Evolutionary conservation across 2,797 vertebrate genomes (phyloP), one percentile per base, ranked within the genome.

Genomic region (Mionectes olivaceus): DNA sequence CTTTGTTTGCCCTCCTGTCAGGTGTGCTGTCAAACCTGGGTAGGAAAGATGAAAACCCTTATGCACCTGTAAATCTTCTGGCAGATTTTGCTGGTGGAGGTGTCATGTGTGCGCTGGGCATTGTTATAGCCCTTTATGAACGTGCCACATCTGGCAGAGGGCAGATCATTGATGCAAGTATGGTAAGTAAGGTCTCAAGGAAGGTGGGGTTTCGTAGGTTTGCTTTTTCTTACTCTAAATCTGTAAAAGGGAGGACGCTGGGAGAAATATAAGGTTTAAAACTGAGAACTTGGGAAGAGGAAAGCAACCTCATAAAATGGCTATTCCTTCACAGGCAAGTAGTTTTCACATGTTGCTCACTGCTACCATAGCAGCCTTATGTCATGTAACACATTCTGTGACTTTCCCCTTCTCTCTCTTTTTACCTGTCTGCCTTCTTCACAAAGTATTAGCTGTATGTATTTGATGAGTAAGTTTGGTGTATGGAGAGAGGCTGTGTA

Each of bases 21-120:
- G 99, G 99, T 73, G 97, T 99, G 78, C 95, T 99, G 55, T 99
- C 99, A 30, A 98, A 97, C 87, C 93, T 99, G 93, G 99, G 99
- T 76, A 98, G 98, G 46, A 98, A 98, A 25, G 89, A 91, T 19
- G 99, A 99, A 95, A 99, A 98, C 83, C 99, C 99, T 0, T 98
- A 97, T 1, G 97, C 99, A 17, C 99, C 99, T 0, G 2, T 98
- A 78, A 99, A 99, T 90, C 98, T 99, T 87, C 47, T 99, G 67
- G 99, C 99, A 37, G 99, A 99, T 97, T 99, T 99, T 85, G 98
- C 98, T 32, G 99, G 99, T 2, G 99, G 99, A 0, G 98, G 99
- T 53, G 98, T 99, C 19, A 97, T 98, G 61, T 99, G 99, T 12
- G 96, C 98, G 1, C 27, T 99, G 87, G 99, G 99, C 25, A 98